Percentiles rank a stretch among this genome's conserved stretches.
Evolutionary conservation across 2,888 invertebrate genomes (phyloP).

Genomic region (Mayetiola destructor): DNA sequence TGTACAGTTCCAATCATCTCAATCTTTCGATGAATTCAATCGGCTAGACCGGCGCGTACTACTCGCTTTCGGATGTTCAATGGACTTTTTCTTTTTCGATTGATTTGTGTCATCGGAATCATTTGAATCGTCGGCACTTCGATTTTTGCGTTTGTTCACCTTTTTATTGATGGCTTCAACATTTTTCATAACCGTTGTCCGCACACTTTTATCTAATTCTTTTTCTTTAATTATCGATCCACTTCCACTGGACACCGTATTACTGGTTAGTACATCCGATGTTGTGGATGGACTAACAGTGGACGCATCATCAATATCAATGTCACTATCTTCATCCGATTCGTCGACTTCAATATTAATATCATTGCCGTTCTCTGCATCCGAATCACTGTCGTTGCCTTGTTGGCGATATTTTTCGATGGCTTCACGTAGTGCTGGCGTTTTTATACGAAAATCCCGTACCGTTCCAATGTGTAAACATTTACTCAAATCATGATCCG

Average conservation of each 20-base stretch:
- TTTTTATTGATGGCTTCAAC: slow-evolving; percentile 3
- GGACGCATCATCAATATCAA: not conserved
- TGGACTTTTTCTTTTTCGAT: not conserved
- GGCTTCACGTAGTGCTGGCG: slow-evolving; percentile 38
- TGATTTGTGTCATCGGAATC: not conserved
- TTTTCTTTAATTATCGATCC: not conserved
- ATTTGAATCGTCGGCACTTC: not conserved
- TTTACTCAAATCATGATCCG: slow-evolving; percentile 38
- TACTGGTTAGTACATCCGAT: not conserved
- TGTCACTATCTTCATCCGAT: not conserved
- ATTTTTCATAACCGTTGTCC: not conserved
- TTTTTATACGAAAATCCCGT: slow-evolving; percentile 45
- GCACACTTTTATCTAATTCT: not conserved
- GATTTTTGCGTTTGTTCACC: not conserved
- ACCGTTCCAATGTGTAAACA: slow-evolving; percentile 44
- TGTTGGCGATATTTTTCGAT: slow-evolving; percentile 33
- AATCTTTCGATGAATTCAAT: not conserved
- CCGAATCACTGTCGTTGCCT: slow-evolving; percentile 18
- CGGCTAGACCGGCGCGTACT: not conserved
- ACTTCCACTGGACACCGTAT: not conserved
- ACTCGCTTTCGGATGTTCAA: not conserved
- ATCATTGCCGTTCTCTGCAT: not conserved
- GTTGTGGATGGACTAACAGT: not conserved
- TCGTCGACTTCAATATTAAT: not conserved
- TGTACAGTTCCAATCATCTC: not conserved